A percentile compares a stretch with the other conserved stretches of the same genome.
These are phyloP conservation scores for Thunnus albacares DNA, from an alignment of 2,797 vertebrate species.

Conservation along the genomic window DNA sequence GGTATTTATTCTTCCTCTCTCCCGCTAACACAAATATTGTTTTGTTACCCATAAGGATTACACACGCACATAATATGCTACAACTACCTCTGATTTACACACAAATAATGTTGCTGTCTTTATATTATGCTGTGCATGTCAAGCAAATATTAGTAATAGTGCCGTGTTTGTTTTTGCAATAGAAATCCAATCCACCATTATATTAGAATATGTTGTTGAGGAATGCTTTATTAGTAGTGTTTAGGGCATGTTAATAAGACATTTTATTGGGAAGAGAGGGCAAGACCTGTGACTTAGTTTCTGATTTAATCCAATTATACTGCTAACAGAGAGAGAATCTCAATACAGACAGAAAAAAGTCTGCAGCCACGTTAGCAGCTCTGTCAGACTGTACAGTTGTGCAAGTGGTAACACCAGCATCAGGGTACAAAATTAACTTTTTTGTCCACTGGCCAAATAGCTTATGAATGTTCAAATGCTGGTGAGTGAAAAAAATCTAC, in stretches of 20 bases:
- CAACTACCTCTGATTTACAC: slow-evolving; percentile 27
- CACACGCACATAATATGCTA: slow-evolving; percentile 44
- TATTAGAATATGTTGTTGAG: background rate
- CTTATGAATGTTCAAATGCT: too few relatives aligned
- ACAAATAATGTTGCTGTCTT: slow-evolving; percentile 24
- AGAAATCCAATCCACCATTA: slow-evolving; percentile 22
- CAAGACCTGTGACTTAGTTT: too few relatives aligned
- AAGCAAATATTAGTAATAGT: background rate
- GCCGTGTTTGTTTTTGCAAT: background rate
- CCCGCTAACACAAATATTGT: slow-evolving; percentile 70
- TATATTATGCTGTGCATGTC: background rate
- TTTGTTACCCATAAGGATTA: slow-evolving; percentile 59
- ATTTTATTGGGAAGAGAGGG: too few relatives aligned
- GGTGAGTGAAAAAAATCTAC: too few relatives aligned
- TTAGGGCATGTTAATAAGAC: slow-evolving; percentile 22
- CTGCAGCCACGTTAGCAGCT: too few relatives aligned
- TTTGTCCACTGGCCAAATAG: too few relatives aligned
- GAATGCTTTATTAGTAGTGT: slow-evolving; percentile 9
- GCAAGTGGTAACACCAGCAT: too few relatives aligned
- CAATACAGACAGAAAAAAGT: too few relatives aligned
- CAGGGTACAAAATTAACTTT: too few relatives aligned
- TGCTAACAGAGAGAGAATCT: too few relatives aligned
- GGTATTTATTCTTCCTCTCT: slow-evolving; percentile 78
- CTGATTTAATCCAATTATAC: too few relatives aligned
- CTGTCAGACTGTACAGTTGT: too few relatives aligned